phyloP scores from a whole-genome alignment of 2,888 invertebrate species.

The Caenorhabditis sp. region DNA sequence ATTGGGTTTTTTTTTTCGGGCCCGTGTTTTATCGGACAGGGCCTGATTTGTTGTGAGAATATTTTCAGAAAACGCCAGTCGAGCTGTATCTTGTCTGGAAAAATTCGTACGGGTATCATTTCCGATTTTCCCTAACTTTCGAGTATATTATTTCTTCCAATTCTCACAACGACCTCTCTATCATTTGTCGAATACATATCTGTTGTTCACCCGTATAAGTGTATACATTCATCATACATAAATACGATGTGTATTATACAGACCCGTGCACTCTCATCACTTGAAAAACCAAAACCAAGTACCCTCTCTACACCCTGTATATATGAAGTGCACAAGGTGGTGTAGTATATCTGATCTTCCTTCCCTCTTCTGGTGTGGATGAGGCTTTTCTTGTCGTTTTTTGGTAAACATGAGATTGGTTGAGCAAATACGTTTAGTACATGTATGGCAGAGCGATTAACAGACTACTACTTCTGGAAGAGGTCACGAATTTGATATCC shows the following conservation, averaged over 20 bases:
- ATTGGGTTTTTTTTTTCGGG: too few relatives aligned
- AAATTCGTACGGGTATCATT: too few relatives aligned
- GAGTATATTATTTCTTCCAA: too few relatives aligned
- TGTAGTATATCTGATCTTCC: background rate
- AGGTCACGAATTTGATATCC: background rate
- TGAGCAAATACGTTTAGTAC: background rate
- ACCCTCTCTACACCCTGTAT: background rate
- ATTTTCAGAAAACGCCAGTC: too few relatives aligned
- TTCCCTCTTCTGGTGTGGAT: background rate
- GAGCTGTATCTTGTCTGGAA: too few relatives aligned
- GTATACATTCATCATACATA: background rate
- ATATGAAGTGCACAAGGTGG: background rate
- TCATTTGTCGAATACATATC: background rate
- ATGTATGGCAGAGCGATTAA: background rate
- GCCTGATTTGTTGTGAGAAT: too few relatives aligned
- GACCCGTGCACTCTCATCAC: background rate
- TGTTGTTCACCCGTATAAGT: background rate
- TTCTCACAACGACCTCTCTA: too few relatives aligned
- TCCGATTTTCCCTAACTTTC: too few relatives aligned
- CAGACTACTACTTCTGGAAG: background rate
- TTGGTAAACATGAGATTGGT: background rate
- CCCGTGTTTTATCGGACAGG: too few relatives aligned
- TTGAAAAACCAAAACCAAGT: background rate
- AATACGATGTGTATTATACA: background rate
- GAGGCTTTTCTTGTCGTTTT: background rate